Conservation (phyloP, 2,113 vertebrate genomes). For the Macquaria australasica region DNA sequence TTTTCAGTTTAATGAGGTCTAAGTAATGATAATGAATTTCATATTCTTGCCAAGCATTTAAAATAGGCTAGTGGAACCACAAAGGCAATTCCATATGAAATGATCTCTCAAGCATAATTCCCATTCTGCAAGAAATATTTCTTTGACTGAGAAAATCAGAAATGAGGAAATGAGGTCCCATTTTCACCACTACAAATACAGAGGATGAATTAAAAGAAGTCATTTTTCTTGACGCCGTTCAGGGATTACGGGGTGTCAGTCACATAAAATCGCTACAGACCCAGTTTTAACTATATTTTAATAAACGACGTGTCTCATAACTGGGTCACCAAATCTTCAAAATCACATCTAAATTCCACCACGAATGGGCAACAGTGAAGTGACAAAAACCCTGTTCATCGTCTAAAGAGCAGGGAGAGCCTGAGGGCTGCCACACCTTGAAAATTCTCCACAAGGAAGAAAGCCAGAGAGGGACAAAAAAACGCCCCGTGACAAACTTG, state of each 20-base stretch:
- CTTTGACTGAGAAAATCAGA: constrained; percentile 52
- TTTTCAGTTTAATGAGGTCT: constrained; percentile 82
- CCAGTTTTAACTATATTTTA: constrained; percentile 10
- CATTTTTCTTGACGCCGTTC: constrained; percentile 18
- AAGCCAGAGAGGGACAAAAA: neutral
- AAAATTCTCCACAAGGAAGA: constrained; percentile 11
- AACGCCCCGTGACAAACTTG: constrained; percentile 21
- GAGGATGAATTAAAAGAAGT: constrained; percentile 34
- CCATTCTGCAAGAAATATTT: constrained; percentile 42
- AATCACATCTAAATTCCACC: constrained; percentile 15
- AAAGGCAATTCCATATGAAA: constrained; percentile 60
- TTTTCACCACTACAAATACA: constrained; percentile 30
- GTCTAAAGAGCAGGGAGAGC: constrained; percentile 46
- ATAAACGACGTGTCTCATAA: constrained; percentile 31
- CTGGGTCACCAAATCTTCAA: constrained; percentile 31
- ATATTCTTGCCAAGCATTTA: constrained; percentile 77
- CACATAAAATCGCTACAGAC: constrained; percentile 12
- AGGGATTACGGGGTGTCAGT: neutral
- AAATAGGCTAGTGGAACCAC: constrained; percentile 64
- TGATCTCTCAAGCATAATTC: constrained; percentile 50
- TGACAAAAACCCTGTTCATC: constrained; percentile 30
- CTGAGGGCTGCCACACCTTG: constrained; percentile 52
- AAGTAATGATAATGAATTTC: constrained; percentile 84
- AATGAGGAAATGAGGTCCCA: constrained; percentile 36
- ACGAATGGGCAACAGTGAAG: constrained; percentile 19